A percentile compares a stretch with the other conserved stretches of the same genome.
phyloP scores from a whole-genome alignment of 2,113 vertebrate species.

The Corythaixoides concolor region DNA sequence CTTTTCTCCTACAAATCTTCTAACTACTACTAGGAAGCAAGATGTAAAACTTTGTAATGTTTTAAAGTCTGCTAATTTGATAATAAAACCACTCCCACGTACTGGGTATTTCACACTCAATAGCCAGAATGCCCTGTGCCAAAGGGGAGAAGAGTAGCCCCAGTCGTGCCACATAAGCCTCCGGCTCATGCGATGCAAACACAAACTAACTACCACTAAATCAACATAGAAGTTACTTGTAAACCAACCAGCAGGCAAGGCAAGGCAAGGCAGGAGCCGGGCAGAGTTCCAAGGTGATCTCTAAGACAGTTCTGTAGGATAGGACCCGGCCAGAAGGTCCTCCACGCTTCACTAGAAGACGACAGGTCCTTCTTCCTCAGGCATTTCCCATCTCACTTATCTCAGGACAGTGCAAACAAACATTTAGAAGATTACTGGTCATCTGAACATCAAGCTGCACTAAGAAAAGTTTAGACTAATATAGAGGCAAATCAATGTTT shows the following conservation, averaged over 20 bases:
- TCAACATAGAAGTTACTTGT: background rate
- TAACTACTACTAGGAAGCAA: background rate
- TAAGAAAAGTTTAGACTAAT: background rate
- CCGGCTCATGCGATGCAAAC: background rate
- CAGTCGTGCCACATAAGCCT: background rate
- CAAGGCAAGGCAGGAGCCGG: background rate
- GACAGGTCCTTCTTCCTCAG: background rate
- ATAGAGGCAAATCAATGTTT: background rate
- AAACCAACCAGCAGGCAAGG: background rate
- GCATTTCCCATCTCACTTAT: background rate
- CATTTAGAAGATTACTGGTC: background rate
- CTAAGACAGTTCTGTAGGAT: background rate
- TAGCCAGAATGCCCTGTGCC: background rate
- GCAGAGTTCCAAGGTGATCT: background rate
- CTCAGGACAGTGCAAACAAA: accelerated
- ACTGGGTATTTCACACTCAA: background rate
- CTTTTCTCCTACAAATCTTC: background rate
- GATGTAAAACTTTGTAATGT: background rate
- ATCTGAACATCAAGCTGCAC: background rate
- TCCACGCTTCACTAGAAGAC: accelerated
- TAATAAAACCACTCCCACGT: background rate
- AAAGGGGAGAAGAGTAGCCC: background rate
- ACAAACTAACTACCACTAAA: background rate
- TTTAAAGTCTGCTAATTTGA: background rate
- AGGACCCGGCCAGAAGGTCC: background rate